Evolutionary conservation across 2,797 vertebrate species (phyloP).

Genomic region (Novumbra hubbsi): DNA sequence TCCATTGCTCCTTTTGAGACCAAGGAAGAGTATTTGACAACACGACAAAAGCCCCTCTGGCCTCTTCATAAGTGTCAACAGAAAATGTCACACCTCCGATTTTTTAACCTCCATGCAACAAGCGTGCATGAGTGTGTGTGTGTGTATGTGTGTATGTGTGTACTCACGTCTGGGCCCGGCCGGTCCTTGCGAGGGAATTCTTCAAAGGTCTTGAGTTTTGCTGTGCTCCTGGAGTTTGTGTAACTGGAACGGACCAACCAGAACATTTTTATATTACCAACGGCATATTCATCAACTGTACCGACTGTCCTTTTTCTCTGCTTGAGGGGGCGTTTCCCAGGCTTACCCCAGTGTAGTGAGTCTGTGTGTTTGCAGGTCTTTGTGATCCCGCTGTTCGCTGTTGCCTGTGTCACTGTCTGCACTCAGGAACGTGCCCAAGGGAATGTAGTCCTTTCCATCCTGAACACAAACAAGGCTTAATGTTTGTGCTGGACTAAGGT

Average conservation of each 20-base stretch:
- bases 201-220: slow-evolving; percentile 82
- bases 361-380: slow-evolving; percentile 52
- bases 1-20: slow-evolving; percentile 75
- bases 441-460: slow-evolving; percentile 94
- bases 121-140: background rate
- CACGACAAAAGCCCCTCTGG: no score
- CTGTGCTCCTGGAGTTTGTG: slow-evolving; percentile 74
- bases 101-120: slow-evolving; percentile 55
- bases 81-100: no score
- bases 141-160: background rate
- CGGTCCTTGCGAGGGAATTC: slow-evolving; percentile 72
- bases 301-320: background rate
- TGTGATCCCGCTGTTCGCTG: background rate
- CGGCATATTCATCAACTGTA: background rate
- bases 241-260: slow-evolving; percentile 69
- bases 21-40: no score
- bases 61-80: no score
- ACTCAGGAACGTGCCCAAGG: slow-evolving; percentile 62
- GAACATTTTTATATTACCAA: slow-evolving; percentile 19
- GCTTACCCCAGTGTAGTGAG: slow-evolving; percentile 70
- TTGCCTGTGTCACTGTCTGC: slow-evolving; percentile 34
- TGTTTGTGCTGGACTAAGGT: background rate
- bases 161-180: slow-evolving; percentile 68
- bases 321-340: background rate
- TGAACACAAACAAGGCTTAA: slow-evolving; percentile 45